Base-by-base conservation (phyloP, 2,888 invertebrate genomes). In the Artemia sinica region DNA sequence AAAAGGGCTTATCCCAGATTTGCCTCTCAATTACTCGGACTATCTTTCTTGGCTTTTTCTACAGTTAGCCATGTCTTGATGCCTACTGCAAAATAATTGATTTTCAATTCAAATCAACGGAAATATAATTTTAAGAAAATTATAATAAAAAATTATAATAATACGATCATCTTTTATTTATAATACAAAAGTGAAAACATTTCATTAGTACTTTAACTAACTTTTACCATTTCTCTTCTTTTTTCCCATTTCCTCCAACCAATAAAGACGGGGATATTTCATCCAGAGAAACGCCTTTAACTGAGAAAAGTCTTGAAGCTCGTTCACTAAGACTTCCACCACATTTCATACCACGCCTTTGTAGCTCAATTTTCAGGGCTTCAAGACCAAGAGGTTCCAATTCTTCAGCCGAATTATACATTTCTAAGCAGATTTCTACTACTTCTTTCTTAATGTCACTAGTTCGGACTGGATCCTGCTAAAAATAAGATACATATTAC, bases 261-360 rank as follows among this genome's bases (percentile, higher is more conserved):
- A 77, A 72, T 49, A 77, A 71, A n/a, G 74, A 69, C 50, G 75
- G 73, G 52, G 75, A 74, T 71, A 73, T 77, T 69, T 79, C 71
- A 18, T 76, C 75, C 7, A 70, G 68, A 3, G 73, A 66, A 48
- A 79, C 73, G 9, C 78, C 78, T 72, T 76, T 77, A 12, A 79
- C 75, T 67, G 76, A 74, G 73, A 75, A 81, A 50, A 81, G 74
- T 69, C 81, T 74, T 52, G 76, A 74, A 4, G 80, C 80, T 65
- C 81, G 72, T 72, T 81, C 77, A 49, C 75, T 70, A 12, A 80
- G 72, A 0, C 77, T 77, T 41, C 81, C 81, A 14, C 81, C 81
- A 75, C 81, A 81, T 73, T 81, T 81, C n/a, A 81, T 73, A 9
- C 79, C 78, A 14, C 77, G 75, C 8, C 71, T 72, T 72, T 75